Base-by-base conservation (phyloP, 1,140 invertebrate species). In the Pseudomyrmex concolor region DNA sequence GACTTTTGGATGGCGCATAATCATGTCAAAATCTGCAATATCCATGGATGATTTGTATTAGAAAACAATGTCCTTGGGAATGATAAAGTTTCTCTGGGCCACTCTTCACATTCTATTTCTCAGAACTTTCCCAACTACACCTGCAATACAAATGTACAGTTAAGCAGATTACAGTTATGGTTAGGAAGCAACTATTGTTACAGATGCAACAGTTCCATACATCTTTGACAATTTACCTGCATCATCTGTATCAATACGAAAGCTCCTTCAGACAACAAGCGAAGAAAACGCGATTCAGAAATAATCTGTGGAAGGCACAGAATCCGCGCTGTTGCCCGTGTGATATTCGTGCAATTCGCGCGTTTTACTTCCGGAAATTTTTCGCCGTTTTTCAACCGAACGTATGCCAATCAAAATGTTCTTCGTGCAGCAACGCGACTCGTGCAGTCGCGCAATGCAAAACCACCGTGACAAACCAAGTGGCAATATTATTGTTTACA, bases 1-100 rank as follows among this genome's bases (percentile, higher is more conserved):
- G 83, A 95, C 95, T 91, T 95, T 95, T 12, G 94, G 91, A 92
- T 97, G 96, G 57, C 88, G 89, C 70, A 91, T 87, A 62, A 87
- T 85, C 17, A 66, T 48, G 72, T 92, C 88, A 78, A 90, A 92
- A 15, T 90, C 89, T 73, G 84, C 89, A 84, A 87, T 91, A 90
- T 94, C 93, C 93, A 94, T 94, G 86, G 84, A 82, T 68, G 54
- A 84, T 59, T 59, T 34, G 34, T 5, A 22, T 76, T 84, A 66
- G 48, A 68, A 50, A 50, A 77, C 66, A 70, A 45, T 87, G 50
- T 22, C 34, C 2, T 60, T 12, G 10, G 3, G 13, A 70, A 34
- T 8, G n/a, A 70, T 25, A 45, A 25, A 17, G 5, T 13, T 12
- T 17, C 0, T 2, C 1, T 13, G 19, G 7, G 71, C 59, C 43